A percentile compares a stretch with the other conserved stretches of the same genome.
phyloP scores from a whole-genome alignment of 2,888 invertebrate genomes.

The Mechanitis mazaeus region DNA sequence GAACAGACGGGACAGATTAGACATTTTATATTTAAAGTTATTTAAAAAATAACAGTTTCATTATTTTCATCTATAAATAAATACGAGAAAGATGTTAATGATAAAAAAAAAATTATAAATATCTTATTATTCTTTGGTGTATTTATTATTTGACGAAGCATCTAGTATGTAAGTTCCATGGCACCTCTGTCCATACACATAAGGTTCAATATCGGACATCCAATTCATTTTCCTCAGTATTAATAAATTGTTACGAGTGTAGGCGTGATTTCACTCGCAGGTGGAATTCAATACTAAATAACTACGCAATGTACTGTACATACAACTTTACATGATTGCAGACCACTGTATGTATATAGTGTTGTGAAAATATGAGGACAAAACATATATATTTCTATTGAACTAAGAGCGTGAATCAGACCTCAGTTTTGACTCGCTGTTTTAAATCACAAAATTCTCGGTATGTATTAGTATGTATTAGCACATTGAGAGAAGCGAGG shows the following conservation, averaged over 20 bases:
- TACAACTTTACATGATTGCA: too few relatives aligned
- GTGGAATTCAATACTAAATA: constrained; percentile 38
- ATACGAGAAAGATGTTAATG: too few relatives aligned
- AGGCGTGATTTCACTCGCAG: constrained; percentile 66
- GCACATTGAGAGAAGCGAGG: too few relatives aligned
- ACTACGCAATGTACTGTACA: constrained; percentile 34
- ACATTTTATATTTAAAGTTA: background rate
- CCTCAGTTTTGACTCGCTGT: too few relatives aligned
- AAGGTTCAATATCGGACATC: constrained; percentile 19
- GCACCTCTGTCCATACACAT: constrained; percentile 17
- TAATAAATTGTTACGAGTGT: constrained; percentile 35
- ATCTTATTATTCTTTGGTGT: constrained; percentile 22
- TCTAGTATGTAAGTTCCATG: constrained; percentile 21
- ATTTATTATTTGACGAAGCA: constrained; percentile 19
- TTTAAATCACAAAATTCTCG: too few relatives aligned
- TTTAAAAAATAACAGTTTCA: background rate
- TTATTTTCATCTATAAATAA: too few relatives aligned
- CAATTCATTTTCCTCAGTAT: constrained; percentile 19
- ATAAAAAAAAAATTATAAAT: background rate
- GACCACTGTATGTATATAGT: too few relatives aligned
- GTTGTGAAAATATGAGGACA: too few relatives aligned
- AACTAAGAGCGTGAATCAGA: too few relatives aligned
- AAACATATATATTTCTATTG: too few relatives aligned
- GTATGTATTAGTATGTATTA: too few relatives aligned
- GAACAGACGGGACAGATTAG: constrained; percentile 13